These are phyloP conservation scores for Ara ararauna DNA, from an alignment of 2,797 vertebrate species.

Conservation along the genomic window DNA sequence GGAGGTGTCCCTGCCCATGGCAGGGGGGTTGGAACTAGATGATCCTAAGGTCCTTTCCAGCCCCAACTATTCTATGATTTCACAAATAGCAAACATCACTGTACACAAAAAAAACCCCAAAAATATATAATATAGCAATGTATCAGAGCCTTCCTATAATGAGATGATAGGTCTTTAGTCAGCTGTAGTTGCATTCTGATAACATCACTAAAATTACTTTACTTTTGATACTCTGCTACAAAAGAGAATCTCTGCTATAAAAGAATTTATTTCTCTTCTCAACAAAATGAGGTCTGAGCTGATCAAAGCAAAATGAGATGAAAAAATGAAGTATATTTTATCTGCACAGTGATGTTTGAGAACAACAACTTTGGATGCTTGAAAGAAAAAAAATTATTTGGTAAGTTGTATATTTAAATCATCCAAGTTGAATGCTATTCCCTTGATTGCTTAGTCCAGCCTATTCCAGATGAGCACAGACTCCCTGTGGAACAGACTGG, in stretches of 20 bases:
- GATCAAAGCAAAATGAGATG: neutral
- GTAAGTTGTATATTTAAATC: neutral
- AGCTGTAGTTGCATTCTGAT: neutral
- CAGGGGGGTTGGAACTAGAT: no score
- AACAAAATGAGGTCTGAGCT: neutral
- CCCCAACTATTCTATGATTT: neutral
- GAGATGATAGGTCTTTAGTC: neutral
- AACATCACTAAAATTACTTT: neutral
- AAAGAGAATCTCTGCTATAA: neutral
- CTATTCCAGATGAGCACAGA: neutral
- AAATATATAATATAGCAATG: neutral
- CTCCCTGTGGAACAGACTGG: neutral
- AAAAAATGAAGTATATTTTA: neutral
- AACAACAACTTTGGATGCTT: neutral
- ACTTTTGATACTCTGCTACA: neutral
- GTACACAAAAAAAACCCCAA: neutral
- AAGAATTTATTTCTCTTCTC: neutral
- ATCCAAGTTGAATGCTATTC: neutral
- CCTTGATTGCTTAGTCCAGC: neutral
- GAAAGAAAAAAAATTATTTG: neutral
- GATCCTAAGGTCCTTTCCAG: no score
- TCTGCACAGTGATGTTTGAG: neutral
- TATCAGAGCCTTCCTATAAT: neutral
- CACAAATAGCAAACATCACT: neutral
- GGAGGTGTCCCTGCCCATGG: no score